Conservation (phyloP, 2,888 invertebrate species). For the Quadriops clusia region DNA sequence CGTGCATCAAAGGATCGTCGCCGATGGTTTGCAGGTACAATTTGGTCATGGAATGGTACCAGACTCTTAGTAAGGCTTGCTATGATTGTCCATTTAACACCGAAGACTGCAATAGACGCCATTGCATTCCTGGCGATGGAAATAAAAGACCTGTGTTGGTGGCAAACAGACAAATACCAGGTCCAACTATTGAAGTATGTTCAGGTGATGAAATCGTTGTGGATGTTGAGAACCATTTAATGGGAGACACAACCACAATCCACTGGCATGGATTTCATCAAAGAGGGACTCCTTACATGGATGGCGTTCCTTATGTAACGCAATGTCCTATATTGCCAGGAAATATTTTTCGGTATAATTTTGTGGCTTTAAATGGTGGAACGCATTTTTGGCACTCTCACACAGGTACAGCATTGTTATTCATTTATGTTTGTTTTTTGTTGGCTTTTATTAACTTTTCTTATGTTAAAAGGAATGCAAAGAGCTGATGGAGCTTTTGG, state of each 20-base stretch:
- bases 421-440: not conserved
- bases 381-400: constrained; percentile 83
- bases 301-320: constrained; percentile 75
- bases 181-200: constrained; percentile 78
- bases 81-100: constrained; percentile 65
- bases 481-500: constrained; percentile 78
- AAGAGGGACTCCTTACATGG: constrained; percentile 69
- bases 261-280: constrained; percentile 92
- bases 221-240: constrained; percentile 67
- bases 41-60: constrained; percentile 71
- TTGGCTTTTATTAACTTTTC: not conserved
- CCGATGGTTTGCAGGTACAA: constrained; percentile 60
- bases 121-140: constrained; percentile 80
- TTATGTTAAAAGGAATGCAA: constrained; percentile 53
- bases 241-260: constrained; percentile 71
- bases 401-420: constrained; percentile 43
- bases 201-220: constrained; percentile 73
- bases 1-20: constrained; percentile 46
- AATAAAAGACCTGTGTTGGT: constrained; percentile 61
- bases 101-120: constrained; percentile 62
- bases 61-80: constrained; percentile 81
- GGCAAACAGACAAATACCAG: constrained; percentile 78
- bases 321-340: constrained; percentile 75
- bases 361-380: constrained; percentile 59
- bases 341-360: constrained; percentile 62